Percentiles rank a stretch among this genome's conserved stretches.
Evolutionary conservation across 2,888 invertebrate genomes (phyloP).

Genomic region (Epirrita christyi): DNA sequence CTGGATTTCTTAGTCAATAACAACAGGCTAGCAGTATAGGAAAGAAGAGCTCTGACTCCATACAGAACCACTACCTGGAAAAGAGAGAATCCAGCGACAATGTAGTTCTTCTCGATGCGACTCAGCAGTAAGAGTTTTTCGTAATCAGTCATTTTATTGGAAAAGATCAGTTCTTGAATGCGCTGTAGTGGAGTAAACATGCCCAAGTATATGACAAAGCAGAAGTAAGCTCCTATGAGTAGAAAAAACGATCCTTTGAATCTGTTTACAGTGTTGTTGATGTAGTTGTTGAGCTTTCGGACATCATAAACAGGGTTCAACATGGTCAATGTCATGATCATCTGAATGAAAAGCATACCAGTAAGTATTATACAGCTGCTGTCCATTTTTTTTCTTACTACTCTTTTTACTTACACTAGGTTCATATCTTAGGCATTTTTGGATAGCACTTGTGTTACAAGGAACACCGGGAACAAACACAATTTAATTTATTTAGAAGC

Average conservation of each 20-base stretch:
- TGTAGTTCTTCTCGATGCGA: conserved; percentile 67
- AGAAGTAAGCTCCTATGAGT: conserved; percentile 51
- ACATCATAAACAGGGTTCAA: conserved; percentile 69
- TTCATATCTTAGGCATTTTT: conserved; percentile 48
- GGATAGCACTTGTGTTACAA: conserved; percentile 7
- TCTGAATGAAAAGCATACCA: conserved; percentile 62
- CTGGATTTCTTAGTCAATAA: conserved; percentile 45
- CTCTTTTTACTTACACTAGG: conserved; percentile 13
- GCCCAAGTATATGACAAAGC: conserved; percentile 61
- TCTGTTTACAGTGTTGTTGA: conserved; percentile 45
- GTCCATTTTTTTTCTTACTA: conserved; percentile 58
- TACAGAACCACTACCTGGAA: conserved; percentile 65
- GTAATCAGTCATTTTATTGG: conserved; percentile 43
- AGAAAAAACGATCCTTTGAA: conserved; percentile 47
- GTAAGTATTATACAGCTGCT: conserved; percentile 54
- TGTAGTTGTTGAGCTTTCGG: conserved; percentile 49
- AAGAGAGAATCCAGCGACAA: conserved; percentile 71
- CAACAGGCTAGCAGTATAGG: conserved; percentile 58
- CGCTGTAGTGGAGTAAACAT: conserved; percentile 64
- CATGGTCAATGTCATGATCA: conserved; percentile 61
- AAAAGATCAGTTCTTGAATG: conserved; percentile 55
- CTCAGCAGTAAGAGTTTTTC: conserved; percentile 58
- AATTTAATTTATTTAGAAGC: conserved; percentile 20
- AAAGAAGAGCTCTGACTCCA: conserved; percentile 58
- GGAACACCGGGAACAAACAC: neutral